phyloP scores from a whole-genome alignment of 2,888 invertebrate genomes.

The Lasiommata megera region DNA sequence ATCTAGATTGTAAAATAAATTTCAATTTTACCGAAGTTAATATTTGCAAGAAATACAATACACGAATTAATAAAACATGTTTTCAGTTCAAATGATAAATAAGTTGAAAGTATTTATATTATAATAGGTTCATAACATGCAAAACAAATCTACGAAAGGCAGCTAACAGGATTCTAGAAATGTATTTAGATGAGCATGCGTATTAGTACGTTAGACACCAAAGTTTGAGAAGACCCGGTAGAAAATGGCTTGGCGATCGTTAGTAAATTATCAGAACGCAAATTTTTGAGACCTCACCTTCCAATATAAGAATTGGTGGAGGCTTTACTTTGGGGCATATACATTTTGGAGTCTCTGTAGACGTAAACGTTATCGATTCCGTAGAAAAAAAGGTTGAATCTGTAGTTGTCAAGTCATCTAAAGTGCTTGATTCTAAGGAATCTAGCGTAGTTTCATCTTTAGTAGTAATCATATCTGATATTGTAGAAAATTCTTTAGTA shows the following conservation, averaged over 20 bases:
- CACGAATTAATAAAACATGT: too few relatives aligned
- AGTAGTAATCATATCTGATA: slow-evolving; percentile 14
- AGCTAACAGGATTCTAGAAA: slow-evolving; percentile 31
- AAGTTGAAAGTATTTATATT: background rate
- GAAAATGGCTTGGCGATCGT: slow-evolving; percentile 58
- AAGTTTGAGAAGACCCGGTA: slow-evolving; percentile 44
- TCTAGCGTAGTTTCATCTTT: slow-evolving; percentile 26
- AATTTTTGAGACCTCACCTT: slow-evolving; percentile 86
- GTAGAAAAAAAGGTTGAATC: slow-evolving; percentile 39
- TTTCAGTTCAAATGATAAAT: background rate
- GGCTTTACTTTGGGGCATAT: slow-evolving; percentile 72
- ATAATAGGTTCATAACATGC: slow-evolving; percentile 43
- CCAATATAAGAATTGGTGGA: slow-evolving; percentile 90
- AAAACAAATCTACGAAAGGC: slow-evolving; percentile 39
- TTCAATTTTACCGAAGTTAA: background rate
- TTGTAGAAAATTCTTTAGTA: slow-evolving; percentile 28
- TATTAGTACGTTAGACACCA: slow-evolving; percentile 59
- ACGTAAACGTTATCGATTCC: slow-evolving; percentile 42
- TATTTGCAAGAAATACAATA: background rate
- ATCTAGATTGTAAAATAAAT: slow-evolving; percentile 28
- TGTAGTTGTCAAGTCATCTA: slow-evolving; percentile 36
- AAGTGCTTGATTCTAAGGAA: slow-evolving; percentile 30
- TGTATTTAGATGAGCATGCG: slow-evolving; percentile 45
- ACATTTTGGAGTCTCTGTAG: slow-evolving; percentile 53
- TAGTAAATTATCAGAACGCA: slow-evolving; percentile 67